Evolutionary conservation across 2,888 invertebrate species (phyloP), one percentile per base, ranked within the genome.

Genomic region (Marasmarcha lunaedactyla): DNA sequence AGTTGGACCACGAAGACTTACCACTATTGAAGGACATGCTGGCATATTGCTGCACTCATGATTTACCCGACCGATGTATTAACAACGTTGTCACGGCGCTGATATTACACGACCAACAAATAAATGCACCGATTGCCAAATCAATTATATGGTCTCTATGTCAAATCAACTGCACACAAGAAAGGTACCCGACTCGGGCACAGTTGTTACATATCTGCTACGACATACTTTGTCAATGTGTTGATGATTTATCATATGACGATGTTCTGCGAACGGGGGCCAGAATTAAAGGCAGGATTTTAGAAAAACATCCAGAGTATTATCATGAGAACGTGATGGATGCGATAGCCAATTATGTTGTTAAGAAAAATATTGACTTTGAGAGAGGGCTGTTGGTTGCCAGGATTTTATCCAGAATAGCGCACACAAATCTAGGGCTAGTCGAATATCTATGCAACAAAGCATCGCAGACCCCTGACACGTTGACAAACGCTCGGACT

Each of bases 291-390:
- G 65, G 65, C 4, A 69, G 78, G 44, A 70, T 83, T 42, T 42
- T 73, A 43, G 68, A 68, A 46, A 85, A 83, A 46, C 68, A 78
- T 40, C 57, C 70, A 2, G 83, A 81, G 57, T 89, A 85, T 56
- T 90, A 89, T 50, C 84, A 89, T 48, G 88, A 88, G 50, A 77
- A 79, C 39, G 72, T 89, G 47, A 66, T 88, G 52, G 86, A 90
- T 50, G 72, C 78, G 1, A 72, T 85, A 33, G 85, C 84, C 3
- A 72, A 78, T 36, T 85, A 81, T 49, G 67, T 86, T 12, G 69
- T 88, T 13, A 65, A 76, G 33, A 71, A 84, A n/a, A 59, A 85
- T 39, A 48, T 85, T 10, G 79, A 71, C n/a, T 87, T 87, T 48
- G 72, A 81, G 26, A 68, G 78, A 35, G 74, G 71, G 0, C 47